Evolutionary conservation across 2,888 invertebrate species (phyloP), one percentile per base, ranked within the genome.

Genomic region (Drosophila niveifrons): DNA sequence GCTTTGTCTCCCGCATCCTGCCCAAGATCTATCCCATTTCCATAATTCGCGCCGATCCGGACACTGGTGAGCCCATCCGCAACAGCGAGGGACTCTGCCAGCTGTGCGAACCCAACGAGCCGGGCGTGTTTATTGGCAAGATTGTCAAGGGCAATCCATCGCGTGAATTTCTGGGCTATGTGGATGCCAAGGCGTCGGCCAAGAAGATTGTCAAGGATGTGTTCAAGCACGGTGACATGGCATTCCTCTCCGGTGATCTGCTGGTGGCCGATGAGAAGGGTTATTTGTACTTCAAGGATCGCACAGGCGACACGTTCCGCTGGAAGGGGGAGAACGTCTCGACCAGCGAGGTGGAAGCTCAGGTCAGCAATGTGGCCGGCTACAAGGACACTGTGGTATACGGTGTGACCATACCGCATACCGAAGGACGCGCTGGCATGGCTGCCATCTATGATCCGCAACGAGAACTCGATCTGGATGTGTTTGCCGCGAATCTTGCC

Each of bases 281-380:
- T 2, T 97, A 98, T 93, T 94, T 99, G 78, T 99, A 95, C 93
- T 99, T 99, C 94, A 96, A 96, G 91, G 99, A 99, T 92, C 94
- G 99, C 81, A 98, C 98, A 0, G 99, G 99, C 0, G 99, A 99
- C 92, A 99, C 99, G 11, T 99, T 97, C 94, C 94, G 98, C 53
- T 98, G 98, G 98, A 97, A 98, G 91, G 99, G 99, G 11, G 99
- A 99, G 93, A 99, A 99, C 92, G 99, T 99, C 8, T 98, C 98
- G 48, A 99, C 99, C 8, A 96, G 97, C 2, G 99, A 99, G 93
- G 96, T 99, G 6, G 99, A 99, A 93, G 97, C 96, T 2, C 95
- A 97, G 77, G 94, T 98, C 57, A 97, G 97, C 84, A 96, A 96
- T 89, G 93, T 96, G 46, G 94, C 96, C 2, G 94, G 95, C 69